phyloP scores from a whole-genome alignment of 2,888 invertebrate genomes.

The Acronicta aceris region DNA sequence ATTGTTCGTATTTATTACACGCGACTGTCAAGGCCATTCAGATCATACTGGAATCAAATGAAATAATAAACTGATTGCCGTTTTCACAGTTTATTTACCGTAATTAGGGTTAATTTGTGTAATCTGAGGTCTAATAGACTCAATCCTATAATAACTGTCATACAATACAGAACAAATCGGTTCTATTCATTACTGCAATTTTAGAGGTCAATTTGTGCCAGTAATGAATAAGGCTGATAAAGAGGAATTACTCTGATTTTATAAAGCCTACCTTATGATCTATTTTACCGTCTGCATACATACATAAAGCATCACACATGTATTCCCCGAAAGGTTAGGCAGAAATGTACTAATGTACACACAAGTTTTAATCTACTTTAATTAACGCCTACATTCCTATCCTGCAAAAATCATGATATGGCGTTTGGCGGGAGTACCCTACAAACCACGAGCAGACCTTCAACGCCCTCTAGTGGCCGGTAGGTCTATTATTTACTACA shows the following conservation, averaged over 20 bases:
- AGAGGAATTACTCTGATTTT: neutral
- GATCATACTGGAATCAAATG: slow-evolving; percentile 8
- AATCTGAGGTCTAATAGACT: neutral
- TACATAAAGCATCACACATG: no score
- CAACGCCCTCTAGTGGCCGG: no score
- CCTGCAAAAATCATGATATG: no score
- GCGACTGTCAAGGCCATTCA: slow-evolving; percentile 27
- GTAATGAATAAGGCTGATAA: neutral
- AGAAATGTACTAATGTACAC: no score
- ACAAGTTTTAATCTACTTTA: no score
- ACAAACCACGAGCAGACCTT: no score
- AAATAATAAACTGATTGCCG: slow-evolving; percentile 3
- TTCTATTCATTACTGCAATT: neutral
- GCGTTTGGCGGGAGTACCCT: no score
- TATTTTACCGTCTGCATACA: neutral
- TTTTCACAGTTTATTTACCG: slow-evolving; percentile 1
- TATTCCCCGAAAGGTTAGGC: no score
- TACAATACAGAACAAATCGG: neutral
- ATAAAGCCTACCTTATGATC: no score
- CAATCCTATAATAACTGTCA: neutral
- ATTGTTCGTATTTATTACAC: slow-evolving; percentile 16
- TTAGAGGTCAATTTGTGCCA: neutral
- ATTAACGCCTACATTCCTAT: no score
- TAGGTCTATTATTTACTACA: no score
- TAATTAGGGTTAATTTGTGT: neutral